Percentiles rank a stretch among this genome's conserved stretches.
Evolutionary conservation across 2,888 invertebrate genomes (phyloP).

Genomic region (Amiota minor): DNA sequence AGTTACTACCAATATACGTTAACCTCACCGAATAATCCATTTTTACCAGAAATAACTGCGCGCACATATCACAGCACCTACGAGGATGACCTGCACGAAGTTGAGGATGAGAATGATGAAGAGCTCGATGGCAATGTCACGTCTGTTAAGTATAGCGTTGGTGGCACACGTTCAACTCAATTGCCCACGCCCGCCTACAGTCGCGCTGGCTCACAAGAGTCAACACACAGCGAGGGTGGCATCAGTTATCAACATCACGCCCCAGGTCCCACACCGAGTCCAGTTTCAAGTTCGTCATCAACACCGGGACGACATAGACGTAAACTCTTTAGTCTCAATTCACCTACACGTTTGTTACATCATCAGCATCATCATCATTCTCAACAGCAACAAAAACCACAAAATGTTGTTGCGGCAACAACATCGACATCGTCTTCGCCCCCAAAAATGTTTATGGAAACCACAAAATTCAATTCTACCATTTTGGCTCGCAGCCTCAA

Average conservation of each 20-base stretch:
- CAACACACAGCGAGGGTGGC: slow-evolving; percentile 61
- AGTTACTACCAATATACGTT: slow-evolving; percentile 70
- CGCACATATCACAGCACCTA: slow-evolving; percentile 69
- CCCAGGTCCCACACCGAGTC: slow-evolving; percentile 55
- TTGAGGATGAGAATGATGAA: slow-evolving; percentile 45
- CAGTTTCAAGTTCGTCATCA: slow-evolving; percentile 61
- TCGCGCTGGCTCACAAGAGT: slow-evolving; percentile 67
- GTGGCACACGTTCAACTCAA: slow-evolving; percentile 59
- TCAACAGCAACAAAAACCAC: slow-evolving; percentile 25
- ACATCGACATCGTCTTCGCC: slow-evolving; percentile 45
- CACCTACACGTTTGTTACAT: slow-evolving; percentile 63
- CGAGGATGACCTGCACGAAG: slow-evolving; percentile 52
- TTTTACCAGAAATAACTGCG: slow-evolving; percentile 72
- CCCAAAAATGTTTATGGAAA: slow-evolving; percentile 31
- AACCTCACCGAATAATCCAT: slow-evolving; percentile 72
- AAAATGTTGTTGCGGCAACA: slow-evolving; percentile 40
- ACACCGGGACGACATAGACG: slow-evolving; percentile 69
- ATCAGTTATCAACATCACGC: slow-evolving; percentile 44
- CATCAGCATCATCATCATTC: slow-evolving; percentile 41
- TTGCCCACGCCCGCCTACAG: slow-evolving; percentile 63
- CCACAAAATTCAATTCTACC: slow-evolving; percentile 50
- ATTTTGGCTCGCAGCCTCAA: slow-evolving; percentile 66
- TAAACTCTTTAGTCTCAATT: slow-evolving; percentile 68
- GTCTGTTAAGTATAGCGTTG: slow-evolving; percentile 55
- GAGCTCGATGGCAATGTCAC: slow-evolving; percentile 63